Base-by-base conservation (phyloP, 2,797 vertebrate genomes). In the Smutsia temminckii region DNA sequence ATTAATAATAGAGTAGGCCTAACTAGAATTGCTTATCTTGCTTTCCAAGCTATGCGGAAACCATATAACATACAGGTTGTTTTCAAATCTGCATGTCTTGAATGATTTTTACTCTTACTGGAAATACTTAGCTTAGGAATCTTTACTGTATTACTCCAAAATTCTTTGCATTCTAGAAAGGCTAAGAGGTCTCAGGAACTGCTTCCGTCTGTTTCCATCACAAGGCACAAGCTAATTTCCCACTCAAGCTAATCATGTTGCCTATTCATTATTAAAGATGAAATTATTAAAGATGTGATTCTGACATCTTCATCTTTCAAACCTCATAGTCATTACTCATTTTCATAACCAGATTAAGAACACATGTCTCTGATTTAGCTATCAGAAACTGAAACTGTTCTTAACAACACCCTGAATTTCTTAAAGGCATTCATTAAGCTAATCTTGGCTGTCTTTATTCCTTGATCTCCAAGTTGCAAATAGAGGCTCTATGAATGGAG, bases 141-240 rank as follows among this genome's bases (percentile, higher is more conserved):
- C 55, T 59, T 57, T 27, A 64, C 55, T 78, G 13, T 64, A 78
- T 49, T 80, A 51, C 51, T 94, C 29, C 34, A 40, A 89, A 87
- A 72, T 93, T 77, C 80, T 86, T 90, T 90, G 63, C 84, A 83
- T 97, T 88, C 53, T 83, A 87, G 63, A 85, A 89, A 92, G 40
- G 6, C 51, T 63, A 59, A 61, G 59, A 40, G 29, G 12, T 87
- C 66, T 91, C 40, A 32, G n/a, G 27, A 72, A 66, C 53, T 83
- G 23, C 86, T 86, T 78, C 34, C 42, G 37, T 79, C 64, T 57
- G 32, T 51, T 69, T 72, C 71, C 49, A 34, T 68, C 42, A 49
- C 55, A 95, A 88, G 66, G 27, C 51, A 61, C 71, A 81, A 71
- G 79, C 23, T 78, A 59, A 74, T 20, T 53, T 4, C 29, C 42